phyloP scores from a whole-genome alignment of 2,888 invertebrate genomes.

The Fragum fragum region DNA sequence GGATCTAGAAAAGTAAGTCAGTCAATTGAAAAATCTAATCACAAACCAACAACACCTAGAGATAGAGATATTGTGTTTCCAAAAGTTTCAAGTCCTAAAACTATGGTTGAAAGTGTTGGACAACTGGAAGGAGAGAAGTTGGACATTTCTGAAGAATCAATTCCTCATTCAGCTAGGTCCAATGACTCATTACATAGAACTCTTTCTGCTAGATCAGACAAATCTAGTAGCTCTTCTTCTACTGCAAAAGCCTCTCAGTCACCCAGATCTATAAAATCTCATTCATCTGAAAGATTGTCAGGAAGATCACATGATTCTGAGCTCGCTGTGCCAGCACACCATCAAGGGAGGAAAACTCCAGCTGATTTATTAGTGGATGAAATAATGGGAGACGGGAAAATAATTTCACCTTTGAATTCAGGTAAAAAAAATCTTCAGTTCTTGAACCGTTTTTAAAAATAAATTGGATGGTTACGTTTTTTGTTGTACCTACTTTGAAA shows the following conservation, averaged over 20 bases:
- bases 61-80: constrained; percentile 38
- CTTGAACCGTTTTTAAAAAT: too few relatives aligned
- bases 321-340: not conserved
- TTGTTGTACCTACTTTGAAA: not conserved
- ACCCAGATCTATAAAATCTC: constrained; percentile 41
- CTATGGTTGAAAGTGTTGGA: constrained; percentile 44
- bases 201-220: constrained; percentile 38
- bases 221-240: constrained; percentile 34
- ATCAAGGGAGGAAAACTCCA: constrained; percentile 57
- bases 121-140: constrained; percentile 21
- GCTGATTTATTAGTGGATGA: constrained; percentile 68
- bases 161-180: constrained; percentile 43
- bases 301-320: constrained; percentile 15
- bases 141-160: constrained; percentile 20
- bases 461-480: too few relatives aligned
- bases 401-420: constrained; percentile 63
- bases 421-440: too few relatives aligned
- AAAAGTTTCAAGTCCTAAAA: constrained; percentile 44
- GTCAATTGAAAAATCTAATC: constrained; percentile 37
- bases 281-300: constrained; percentile 28
- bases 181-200: constrained; percentile 32
- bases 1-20: constrained; percentile 13
- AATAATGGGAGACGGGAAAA: constrained; percentile 67
- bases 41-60: not conserved
- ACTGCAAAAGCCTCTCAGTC: constrained; percentile 29